Evolutionary conservation across 2,888 invertebrate genomes (phyloP).

Genomic region (Penaeus monodon): DNA sequence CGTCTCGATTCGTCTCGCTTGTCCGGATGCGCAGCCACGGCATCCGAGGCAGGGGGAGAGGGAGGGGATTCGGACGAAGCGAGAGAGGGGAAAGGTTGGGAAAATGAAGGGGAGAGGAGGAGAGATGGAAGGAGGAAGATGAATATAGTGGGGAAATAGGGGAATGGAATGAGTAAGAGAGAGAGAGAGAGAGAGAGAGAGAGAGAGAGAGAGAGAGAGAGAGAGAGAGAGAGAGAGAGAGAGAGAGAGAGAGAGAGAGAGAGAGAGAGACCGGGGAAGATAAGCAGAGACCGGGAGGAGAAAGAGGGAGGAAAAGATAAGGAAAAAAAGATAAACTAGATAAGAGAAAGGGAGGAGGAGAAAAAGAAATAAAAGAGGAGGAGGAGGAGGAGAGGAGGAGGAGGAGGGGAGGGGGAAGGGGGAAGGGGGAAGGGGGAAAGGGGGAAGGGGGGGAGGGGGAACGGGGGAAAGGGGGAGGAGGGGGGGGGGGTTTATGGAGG

Average conservation of each 20-base stretch:
- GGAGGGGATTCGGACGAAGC: too few species aligned
- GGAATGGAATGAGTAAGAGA: too few species aligned
- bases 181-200: conserved; percentile 14
- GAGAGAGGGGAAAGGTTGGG: too few species aligned
- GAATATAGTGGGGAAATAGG: too few species aligned
- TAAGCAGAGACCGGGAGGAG: not conserved
- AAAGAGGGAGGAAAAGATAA: not conserved
- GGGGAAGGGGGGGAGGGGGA: not conserved
- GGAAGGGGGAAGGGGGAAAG: too few species aligned
- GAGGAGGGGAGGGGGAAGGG: not conserved
- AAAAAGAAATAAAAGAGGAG: too few species aligned
- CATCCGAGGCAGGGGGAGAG: not conserved
- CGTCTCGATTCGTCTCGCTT: too few species aligned
- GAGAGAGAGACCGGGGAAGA: not conserved
- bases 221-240: not conserved
- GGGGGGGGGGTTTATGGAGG: not conserved
- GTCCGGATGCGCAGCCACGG: too few species aligned
- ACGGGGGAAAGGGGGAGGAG: not conserved
- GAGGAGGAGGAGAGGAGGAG: not conserved
- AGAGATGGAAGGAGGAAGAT: conserved; percentile 22
- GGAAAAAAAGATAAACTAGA: too few species aligned
- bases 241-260: not conserved
- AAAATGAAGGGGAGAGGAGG: not conserved
- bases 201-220: not conserved
- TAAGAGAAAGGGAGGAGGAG: too few species aligned